Conservation (phyloP, 1,140 invertebrate species). For the Yoshiicerus persimilis region DNA sequence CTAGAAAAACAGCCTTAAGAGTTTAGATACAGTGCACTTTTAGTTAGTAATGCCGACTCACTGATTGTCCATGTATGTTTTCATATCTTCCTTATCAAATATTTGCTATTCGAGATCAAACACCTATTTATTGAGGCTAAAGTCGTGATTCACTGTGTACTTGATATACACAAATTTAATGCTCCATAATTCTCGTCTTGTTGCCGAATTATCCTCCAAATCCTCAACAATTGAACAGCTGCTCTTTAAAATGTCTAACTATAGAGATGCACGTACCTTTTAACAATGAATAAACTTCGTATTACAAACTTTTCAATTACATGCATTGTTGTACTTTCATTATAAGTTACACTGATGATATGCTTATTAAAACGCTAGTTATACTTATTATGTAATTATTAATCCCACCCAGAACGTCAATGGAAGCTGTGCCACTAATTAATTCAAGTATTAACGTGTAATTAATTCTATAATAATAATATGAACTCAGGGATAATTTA, state of each 20-base stretch:
- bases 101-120: slow-evolving; percentile 14
- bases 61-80: neutral
- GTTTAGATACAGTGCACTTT: neutral
- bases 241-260: neutral
- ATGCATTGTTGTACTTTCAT: too few species aligned
- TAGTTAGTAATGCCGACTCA: neutral
- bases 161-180: neutral
- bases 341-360: too few species aligned
- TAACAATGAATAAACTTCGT: too few species aligned
- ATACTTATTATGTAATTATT: too few species aligned
- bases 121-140: slow-evolving; percentile 22
- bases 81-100: neutral
- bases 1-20: neutral
- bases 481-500: neutral
- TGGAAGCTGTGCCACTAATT: neutral
- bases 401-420: too few species aligned
- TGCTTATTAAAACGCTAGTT: neutral
- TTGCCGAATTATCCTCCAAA: neutral
- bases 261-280: neutral
- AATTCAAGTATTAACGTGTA: neutral
- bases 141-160: neutral
- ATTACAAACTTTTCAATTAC: too few species aligned
- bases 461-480: neutral
- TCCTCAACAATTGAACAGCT: neutral
- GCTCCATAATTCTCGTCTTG: neutral